Evolutionary conservation across 53 echinoderm and acorn worm species (phyloP), one percentile per base, ranked within the genome.

Genomic region (Crossaster papposus): DNA sequence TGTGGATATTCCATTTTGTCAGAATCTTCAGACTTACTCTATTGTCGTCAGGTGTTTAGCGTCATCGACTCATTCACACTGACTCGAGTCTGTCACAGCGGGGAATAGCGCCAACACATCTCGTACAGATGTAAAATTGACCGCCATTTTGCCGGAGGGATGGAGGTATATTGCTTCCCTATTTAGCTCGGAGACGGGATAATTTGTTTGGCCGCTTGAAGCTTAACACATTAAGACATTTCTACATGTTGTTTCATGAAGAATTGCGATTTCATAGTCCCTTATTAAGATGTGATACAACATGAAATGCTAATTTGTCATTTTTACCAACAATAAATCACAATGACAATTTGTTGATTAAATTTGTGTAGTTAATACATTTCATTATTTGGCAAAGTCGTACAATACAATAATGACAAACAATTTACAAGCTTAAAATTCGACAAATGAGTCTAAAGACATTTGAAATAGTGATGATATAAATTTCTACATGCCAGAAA

Each of bases 71-170:
- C 50, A 84, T n/a, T 24, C 20, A 50, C 0, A 72, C 20, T 32
- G 38, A 24, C 29, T 37, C 32, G 20, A 82, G 52, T 70, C 24
- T 30, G 29, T 84, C 84, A 51, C 84, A 84, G 84, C 72, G 35
- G 72, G 84, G 36, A 70, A 8, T 30, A 72, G 73, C 54, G 84
- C 64, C 84, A 14, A 71, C 84, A 84, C 72, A 84, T 71, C 51
- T 72, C 20, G 72, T 31, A 84, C 72, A 84, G 84, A 84, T 84
- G 84, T 84, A 53, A 52, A 68, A 15, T 84, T 72, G 15, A 29
- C 84, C 72, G 54, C 84, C 32, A 72, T 72, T 52, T 84, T 28
- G 84, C 84, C 84, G 2, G 72, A 31, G 84, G 51, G 12, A 20
- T 51, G 51, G 29, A 24, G 24, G 18, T 44, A 83, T 68, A 37